Evolutionary conservation across 1,140 invertebrate species (phyloP).

Genomic region (Sweltsa coloradensis): DNA sequence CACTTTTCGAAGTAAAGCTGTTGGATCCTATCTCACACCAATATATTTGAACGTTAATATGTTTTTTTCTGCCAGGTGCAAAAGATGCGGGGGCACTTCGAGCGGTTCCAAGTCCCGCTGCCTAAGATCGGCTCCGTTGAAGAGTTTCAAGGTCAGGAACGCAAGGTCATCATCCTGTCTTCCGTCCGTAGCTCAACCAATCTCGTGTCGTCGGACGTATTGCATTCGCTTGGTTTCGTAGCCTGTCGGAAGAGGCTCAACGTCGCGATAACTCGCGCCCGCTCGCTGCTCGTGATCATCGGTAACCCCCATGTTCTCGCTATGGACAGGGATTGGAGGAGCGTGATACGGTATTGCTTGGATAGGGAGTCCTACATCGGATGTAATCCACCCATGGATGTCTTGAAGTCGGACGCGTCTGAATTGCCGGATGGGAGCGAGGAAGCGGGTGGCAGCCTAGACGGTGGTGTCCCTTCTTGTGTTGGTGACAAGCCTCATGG

Average conservation of each 20-base stretch:
- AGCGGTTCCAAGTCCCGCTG: conserved; percentile 44
- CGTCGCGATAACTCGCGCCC: conserved; percentile 74
- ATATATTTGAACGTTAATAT: too few species aligned
- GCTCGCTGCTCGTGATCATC: conserved; percentile 63
- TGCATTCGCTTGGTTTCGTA: conserved; percentile 60
- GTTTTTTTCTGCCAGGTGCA: conserved; percentile 43
- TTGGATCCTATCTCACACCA: too few species aligned
- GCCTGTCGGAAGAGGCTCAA: conserved; percentile 65
- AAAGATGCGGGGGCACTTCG: conserved; percentile 55
- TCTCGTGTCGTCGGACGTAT: conserved; percentile 36
- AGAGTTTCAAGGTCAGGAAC: conserved; percentile 92
- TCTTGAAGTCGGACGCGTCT: too few species aligned
- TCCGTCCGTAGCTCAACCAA: conserved; percentile 56
- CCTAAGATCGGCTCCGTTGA: conserved; percentile 88
- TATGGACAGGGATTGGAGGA: conserved; percentile 56
- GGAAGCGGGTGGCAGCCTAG: too few species aligned
- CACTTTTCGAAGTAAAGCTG: too few species aligned
- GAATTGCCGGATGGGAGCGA: too few species aligned
- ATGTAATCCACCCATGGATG: conserved; percentile 7
- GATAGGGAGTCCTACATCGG: conserved; percentile 1
- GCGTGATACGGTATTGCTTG: conserved; percentile 45
- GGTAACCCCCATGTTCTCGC: conserved; percentile 68
- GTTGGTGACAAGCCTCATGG: too few species aligned
- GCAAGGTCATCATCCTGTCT: conserved; percentile 73
- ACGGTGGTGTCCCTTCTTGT: too few species aligned